phyloP scores from a whole-genome alignment of 2,113 vertebrate genomes.

The Ctenodactylus gundi region DNA sequence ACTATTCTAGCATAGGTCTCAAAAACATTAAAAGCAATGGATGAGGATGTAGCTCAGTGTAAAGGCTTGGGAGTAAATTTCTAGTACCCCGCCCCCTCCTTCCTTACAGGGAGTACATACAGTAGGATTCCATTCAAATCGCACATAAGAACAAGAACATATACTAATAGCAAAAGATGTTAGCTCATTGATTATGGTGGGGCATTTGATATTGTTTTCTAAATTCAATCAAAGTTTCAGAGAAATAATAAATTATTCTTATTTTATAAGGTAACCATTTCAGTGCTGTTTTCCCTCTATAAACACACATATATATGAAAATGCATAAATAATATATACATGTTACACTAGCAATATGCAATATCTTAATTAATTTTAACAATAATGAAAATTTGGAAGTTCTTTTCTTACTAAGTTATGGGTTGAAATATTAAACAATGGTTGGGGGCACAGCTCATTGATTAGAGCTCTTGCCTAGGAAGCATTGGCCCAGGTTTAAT shows the following conservation, averaged over 20 bases:
- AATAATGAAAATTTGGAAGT: neutral
- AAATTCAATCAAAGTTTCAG: neutral
- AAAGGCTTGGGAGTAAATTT: neutral
- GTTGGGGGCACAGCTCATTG: too few relatives aligned
- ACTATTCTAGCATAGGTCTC: neutral
- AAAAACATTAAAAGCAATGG: neutral
- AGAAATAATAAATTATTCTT: neutral
- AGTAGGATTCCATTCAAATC: too few relatives aligned
- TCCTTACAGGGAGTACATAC: too few relatives aligned
- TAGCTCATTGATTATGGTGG: neutral
- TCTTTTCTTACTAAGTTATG: neutral
- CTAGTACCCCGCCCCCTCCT: too few relatives aligned
- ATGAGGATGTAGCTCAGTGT: neutral
- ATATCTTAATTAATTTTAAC: neutral
- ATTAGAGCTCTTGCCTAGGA: too few relatives aligned
- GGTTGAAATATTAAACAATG: too few relatives aligned
- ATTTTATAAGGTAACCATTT: neutral
- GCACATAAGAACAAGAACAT: neutral
- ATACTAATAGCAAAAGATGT: neutral
- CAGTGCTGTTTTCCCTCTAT: too few relatives aligned
- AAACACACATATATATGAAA: neutral
- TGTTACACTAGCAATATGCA: too few relatives aligned
- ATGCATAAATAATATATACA: too few relatives aligned
- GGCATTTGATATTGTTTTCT: neutral
- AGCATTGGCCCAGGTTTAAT: too few relatives aligned